phyloP scores from a whole-genome alignment of 2,888 invertebrate genomes.

The Glaucopsyche alexis region DNA sequence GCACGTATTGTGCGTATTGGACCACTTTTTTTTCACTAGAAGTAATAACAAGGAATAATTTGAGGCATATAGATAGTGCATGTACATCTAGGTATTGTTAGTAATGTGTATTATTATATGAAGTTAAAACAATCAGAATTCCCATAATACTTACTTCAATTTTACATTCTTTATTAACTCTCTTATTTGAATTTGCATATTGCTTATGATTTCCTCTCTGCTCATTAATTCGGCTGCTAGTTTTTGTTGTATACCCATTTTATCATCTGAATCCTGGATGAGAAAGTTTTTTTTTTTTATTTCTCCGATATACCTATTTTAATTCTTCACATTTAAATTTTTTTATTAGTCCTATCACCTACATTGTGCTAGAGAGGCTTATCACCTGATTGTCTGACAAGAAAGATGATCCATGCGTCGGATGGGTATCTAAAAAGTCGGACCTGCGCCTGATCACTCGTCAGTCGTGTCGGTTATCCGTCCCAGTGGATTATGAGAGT shows the following conservation, averaged over 20 bases:
- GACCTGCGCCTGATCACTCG: too few relatives aligned
- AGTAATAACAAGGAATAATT: background rate
- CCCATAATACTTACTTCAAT: constrained; percentile 55
- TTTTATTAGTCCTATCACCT: background rate
- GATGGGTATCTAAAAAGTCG: too few relatives aligned
- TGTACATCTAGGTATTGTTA: too few relatives aligned
- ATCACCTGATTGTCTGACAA: too few relatives aligned
- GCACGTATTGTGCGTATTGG: constrained; percentile 68
- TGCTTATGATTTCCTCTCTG: constrained; percentile 68
- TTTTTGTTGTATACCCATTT: constrained; percentile 71
- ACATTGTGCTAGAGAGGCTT: too few relatives aligned
- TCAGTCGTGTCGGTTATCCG: too few relatives aligned
- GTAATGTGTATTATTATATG: background rate
- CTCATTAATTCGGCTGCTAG: constrained; percentile 69
- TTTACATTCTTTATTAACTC: constrained; percentile 68
- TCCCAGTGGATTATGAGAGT: too few relatives aligned
- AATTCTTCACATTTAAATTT: background rate
- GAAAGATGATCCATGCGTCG: too few relatives aligned
- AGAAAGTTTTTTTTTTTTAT: background rate
- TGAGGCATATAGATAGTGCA: background rate
- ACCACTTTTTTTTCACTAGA: constrained; percentile 69
- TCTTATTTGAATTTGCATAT: constrained; percentile 69
- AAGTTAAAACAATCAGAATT: constrained; percentile 2
- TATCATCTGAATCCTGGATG: constrained; percentile 67
- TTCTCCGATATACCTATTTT: background rate